A percentile compares a stretch with the other conserved stretches of the same genome.
phyloP scores from a whole-genome alignment of 2,113 vertebrate genomes.

The Coptodon bakossiorum region DNA sequence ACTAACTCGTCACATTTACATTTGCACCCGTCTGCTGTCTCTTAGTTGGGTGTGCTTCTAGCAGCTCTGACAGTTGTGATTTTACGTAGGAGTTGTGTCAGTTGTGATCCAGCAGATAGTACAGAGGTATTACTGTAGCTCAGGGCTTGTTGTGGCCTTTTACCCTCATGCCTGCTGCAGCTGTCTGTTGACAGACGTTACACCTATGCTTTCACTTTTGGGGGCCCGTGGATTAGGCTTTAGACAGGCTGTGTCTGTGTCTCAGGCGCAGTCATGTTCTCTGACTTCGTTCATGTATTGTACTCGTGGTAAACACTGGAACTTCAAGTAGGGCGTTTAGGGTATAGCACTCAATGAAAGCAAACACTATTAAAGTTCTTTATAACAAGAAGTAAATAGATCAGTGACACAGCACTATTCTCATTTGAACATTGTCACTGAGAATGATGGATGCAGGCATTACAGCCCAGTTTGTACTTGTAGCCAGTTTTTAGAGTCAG shows the following conservation, averaged over 20 bases:
- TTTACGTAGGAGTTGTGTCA: background rate
- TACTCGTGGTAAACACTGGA: background rate
- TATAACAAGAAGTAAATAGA: background rate
- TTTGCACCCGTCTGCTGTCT: background rate
- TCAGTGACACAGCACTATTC: background rate
- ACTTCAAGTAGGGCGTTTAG: background rate
- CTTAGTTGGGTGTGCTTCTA: background rate
- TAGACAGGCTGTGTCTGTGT: background rate
- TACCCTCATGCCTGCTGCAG: background rate
- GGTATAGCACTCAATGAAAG: background rate
- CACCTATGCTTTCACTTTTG: background rate
- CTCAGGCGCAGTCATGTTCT: background rate
- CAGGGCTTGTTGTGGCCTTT: background rate
- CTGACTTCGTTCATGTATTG: background rate
- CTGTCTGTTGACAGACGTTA: background rate
- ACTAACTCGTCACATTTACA: background rate
- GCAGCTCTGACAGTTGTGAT: background rate
- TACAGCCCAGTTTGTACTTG: fast-evolving
- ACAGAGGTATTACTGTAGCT: background rate
- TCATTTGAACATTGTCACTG: background rate
- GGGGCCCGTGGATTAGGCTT: background rate
- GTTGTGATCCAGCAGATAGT: background rate
- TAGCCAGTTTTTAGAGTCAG: background rate
- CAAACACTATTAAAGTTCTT: background rate
- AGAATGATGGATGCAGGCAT: background rate